A percentile compares a stretch with the other conserved stretches of the same genome.
Conservation (phyloP, 2,113 vertebrate genomes). For the Siphamia tubifer region DNA sequence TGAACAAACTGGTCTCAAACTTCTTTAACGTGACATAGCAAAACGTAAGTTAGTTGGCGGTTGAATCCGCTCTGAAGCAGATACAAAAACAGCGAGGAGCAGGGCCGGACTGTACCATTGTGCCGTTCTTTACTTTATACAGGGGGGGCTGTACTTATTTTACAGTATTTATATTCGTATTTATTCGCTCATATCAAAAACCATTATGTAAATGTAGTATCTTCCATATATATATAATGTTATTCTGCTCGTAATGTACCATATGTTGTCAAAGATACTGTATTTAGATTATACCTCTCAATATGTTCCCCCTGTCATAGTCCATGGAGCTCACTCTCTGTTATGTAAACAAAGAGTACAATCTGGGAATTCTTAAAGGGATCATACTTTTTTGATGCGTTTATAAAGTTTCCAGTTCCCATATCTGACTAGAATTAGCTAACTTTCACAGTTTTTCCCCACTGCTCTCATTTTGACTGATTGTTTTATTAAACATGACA, state of each 20-base stretch:
- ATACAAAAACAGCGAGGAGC: slow-evolving; percentile 77
- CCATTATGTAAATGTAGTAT: not conserved
- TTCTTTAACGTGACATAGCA: slow-evolving; percentile 59
- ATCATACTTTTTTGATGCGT: slow-evolving; percentile 30
- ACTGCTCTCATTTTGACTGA: no score
- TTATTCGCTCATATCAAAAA: not conserved
- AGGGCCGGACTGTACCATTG: slow-evolving; percentile 78
- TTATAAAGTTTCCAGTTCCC: slow-evolving; percentile 17
- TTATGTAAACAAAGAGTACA: slow-evolving; percentile 86
- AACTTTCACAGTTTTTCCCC: not conserved
- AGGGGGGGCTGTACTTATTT: not conserved
- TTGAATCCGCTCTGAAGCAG: slow-evolving; percentile 68
- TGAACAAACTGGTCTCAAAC: slow-evolving; percentile 45
- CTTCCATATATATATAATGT: accelerated
- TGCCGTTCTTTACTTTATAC: slow-evolving; percentile 56
- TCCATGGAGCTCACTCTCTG: slow-evolving; percentile 54
- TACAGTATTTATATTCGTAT: not conserved
- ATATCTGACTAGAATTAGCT: not conserved
- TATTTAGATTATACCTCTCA: not conserved
- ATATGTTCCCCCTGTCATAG: not conserved
- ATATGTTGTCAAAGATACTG: accelerated
- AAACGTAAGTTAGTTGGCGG: slow-evolving; percentile 73
- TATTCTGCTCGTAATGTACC: accelerated
- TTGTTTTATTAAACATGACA: not conserved
- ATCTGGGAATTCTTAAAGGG: slow-evolving; percentile 76